Evolutionary conservation across 1,140 invertebrate genomes (phyloP), one percentile per base, ranked within the genome.

Genomic region (Macrobrachium nipponense): DNA sequence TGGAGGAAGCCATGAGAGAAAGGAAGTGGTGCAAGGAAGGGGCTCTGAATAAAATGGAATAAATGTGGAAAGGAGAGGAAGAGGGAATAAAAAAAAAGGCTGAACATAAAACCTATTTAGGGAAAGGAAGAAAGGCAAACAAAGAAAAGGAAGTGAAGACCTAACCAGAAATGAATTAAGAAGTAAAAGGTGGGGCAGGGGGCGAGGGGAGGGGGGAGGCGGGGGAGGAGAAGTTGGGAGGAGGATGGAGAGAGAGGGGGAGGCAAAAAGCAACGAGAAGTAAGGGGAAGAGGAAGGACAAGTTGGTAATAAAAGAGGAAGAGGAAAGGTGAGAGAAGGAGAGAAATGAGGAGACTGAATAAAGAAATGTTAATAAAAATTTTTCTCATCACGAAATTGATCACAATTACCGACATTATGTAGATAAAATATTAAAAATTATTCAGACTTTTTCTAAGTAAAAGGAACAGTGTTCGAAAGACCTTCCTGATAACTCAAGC

Each of bases 121-220:
- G n/a, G 44, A 1, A 5, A 76, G 15, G n/a, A 51, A 23, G 12
- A 76, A 14, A 36, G 73, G 51, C 8, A 76, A 44, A 76, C 8
- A 76, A 44, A 76, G 73, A 6, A 44, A 76, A 44, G 43, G 73
- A 76, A 44, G 51, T 23, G 5, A 44, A 76, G 73, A 76, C 23
- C 27, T 23, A 76, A 44, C 27, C 23, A 36, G 73, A 76, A 76
- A 44, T 43, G 73, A 76, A 6, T 43, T 6, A 6, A 14, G 51
- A 44, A 76, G 73, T 43, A 44, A 76, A 18, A 76, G 73, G 51
- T 23, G 43, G 58, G 72, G 58, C 44, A 76, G 43, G 18, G 73
- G 44, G 73, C 3, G 70, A 73, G 70, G 8, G 70, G 27, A 12
- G 12, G 64, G 12, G 64, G 12, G 64, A 66, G 64, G 12, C 5